Conservation (phyloP, 1,140 invertebrate genomes). For the Melipona quadrifasciata region DNA sequence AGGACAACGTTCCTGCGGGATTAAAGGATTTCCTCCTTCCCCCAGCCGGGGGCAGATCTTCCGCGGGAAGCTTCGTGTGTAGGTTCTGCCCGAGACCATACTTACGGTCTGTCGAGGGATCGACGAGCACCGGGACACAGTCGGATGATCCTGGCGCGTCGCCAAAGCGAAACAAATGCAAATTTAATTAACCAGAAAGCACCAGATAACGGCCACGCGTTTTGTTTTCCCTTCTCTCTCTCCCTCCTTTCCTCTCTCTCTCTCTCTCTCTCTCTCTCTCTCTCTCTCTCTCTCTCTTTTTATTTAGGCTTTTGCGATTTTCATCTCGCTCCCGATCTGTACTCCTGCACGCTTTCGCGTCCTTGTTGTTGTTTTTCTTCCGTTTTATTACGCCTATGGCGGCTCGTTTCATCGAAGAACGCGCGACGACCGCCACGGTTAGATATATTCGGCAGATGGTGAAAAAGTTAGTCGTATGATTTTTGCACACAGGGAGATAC, state of each 20-base stretch:
- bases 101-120: slow-evolving; percentile 32
- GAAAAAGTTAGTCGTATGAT: not conserved
- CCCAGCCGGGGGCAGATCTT: not conserved
- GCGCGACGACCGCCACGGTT: not conserved
- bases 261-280: not conserved
- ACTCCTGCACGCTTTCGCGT: not conserved
- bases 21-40: slow-evolving; percentile 56
- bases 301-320: not conserved
- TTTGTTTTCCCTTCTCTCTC: not conserved
- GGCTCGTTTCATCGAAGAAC: not conserved
- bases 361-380: not conserved
- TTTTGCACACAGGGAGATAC: not conserved
- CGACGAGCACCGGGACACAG: slow-evolving; percentile 26
- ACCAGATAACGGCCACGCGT: slow-evolving; percentile 56
- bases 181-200: slow-evolving; percentile 74
- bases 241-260: not conserved
- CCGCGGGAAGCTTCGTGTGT: not conserved
- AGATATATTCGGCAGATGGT: not conserved
- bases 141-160: slow-evolving; percentile 55
- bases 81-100: not conserved
- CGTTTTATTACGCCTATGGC: not conserved
- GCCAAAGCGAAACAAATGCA: slow-evolving; percentile 66
- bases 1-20: slow-evolving; percentile 51
- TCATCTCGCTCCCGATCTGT: not conserved
- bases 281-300: too few relatives aligned